phyloP scores from a whole-genome alignment of 2,113 vertebrate genomes.

The Panthera tigris region DNA sequence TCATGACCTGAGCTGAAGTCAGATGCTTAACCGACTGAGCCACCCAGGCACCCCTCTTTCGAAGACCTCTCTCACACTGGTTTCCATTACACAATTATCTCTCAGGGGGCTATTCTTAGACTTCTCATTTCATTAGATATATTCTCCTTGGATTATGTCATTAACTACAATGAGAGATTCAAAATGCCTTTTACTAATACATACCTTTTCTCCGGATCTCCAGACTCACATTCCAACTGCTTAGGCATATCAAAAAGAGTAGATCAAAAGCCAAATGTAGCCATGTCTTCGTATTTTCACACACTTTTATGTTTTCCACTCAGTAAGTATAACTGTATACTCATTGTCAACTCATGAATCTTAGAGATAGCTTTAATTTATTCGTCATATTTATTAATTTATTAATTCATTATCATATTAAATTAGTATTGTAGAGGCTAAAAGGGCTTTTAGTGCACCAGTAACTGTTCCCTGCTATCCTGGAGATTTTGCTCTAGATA shows the following conservation, averaged over 20 bases:
- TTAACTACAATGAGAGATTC: not conserved
- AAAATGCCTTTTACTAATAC: not conserved
- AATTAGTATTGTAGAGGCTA: not conserved
- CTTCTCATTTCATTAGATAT: not conserved
- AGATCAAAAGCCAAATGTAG: not conserved
- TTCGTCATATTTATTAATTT: not conserved
- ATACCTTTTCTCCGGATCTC: not conserved
- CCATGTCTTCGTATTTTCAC: not conserved
- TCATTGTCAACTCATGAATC: not conserved
- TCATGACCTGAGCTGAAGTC: too few relatives aligned
- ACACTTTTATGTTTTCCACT: not conserved
- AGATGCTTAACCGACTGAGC: too few relatives aligned
- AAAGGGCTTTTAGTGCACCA: not conserved
- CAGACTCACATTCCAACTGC: not conserved
- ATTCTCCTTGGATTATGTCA: not conserved
- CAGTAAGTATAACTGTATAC: not conserved
- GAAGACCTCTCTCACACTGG: not conserved
- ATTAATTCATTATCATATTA: not conserved
- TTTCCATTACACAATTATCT: not conserved
- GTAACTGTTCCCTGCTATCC: not conserved
- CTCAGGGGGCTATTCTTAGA: not conserved
- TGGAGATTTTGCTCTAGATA: not conserved
- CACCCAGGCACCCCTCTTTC: not conserved
- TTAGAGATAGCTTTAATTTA: not conserved
- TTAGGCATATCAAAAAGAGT: not conserved